Evolutionary conservation across 2,113 vertebrate species (phyloP).

Genomic region (Prunella fulvescens): DNA sequence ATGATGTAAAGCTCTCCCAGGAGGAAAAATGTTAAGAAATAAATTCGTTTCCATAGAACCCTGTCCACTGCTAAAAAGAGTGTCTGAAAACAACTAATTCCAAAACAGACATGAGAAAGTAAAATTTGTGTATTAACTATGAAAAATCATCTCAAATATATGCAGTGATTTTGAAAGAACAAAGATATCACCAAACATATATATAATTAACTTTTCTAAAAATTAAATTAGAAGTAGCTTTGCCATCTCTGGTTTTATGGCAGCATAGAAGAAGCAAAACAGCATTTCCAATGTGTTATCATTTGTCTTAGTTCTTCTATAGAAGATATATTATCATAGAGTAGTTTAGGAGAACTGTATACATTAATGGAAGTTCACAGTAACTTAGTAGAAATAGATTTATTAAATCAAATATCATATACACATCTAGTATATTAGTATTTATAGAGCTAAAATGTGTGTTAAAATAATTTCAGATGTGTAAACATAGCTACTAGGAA

Average conservation of each 20-base stretch:
- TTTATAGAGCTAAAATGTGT: not conserved
- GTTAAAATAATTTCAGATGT: not conserved
- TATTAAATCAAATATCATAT: not conserved
- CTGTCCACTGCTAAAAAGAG: not conserved
- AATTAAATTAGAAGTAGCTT: not conserved
- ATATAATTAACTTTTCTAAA: fast-evolving
- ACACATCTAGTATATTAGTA: not conserved
- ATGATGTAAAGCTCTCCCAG: not conserved
- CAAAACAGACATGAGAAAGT: not conserved
- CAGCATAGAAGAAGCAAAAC: not conserved
- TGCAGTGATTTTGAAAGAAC: not conserved
- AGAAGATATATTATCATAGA: not conserved
- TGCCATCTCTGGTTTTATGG: not conserved
- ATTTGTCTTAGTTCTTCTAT: not conserved
- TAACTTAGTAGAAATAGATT: not conserved
- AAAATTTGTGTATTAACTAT: not conserved
- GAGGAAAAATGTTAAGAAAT: not conserved
- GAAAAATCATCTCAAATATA: not conserved
- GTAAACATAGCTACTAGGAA: not conserved
- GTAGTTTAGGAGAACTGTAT: not conserved
- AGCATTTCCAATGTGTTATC: not conserved
- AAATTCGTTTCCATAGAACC: not conserved
- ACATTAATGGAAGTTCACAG: not conserved
- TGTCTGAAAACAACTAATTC: not conserved
- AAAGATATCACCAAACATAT: not conserved